Percentiles rank a stretch among this genome's conserved stretches.
These are phyloP conservation scores for Thereva nobilitata DNA, from an alignment of 2,888 invertebrate species.

Conservation along the genomic window DNA sequence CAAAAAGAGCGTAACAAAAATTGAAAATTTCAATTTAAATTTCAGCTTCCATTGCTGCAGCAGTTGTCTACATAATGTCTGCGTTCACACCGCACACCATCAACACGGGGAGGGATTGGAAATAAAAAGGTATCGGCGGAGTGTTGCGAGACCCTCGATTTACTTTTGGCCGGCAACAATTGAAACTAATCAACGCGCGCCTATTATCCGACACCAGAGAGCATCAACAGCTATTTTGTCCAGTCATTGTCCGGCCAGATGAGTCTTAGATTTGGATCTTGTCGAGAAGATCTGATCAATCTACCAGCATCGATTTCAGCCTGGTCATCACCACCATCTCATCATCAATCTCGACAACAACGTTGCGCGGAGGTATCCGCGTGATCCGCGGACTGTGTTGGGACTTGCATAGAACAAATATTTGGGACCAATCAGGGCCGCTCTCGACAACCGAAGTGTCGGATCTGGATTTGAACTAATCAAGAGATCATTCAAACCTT, in stretches of 20 bases:
- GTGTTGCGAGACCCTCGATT: no score
- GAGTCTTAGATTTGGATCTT: background rate
- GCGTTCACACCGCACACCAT: background rate
- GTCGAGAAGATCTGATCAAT: conserved; percentile 7
- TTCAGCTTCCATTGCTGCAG: background rate
- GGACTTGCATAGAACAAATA: conserved; percentile 25
- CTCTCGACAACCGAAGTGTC: conserved; percentile 15
- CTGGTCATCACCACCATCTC: conserved; percentile 20
- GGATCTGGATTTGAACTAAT: conserved; percentile 36
- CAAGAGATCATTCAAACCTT: conserved; percentile 39
- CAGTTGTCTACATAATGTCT: background rate
- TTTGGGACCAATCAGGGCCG: conserved; percentile 29
- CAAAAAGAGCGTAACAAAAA: conserved; percentile 29
- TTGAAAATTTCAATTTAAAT: conserved; percentile 29
- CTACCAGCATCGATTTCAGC: conserved; percentile 24
- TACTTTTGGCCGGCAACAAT: conserved; percentile 32
- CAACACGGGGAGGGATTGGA: background rate
- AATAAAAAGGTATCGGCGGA: background rate
- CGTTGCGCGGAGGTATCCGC: no score
- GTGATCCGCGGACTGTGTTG: background rate
- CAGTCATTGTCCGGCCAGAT: conserved; percentile 33
- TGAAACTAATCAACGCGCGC: conserved; percentile 40
- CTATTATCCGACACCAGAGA: conserved; percentile 21
- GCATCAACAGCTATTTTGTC: conserved; percentile 16
- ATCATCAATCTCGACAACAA: no score